Percentiles rank a stretch among this genome's conserved stretches.
phyloP scores from a whole-genome alignment of 2,113 vertebrate genomes.

The Prochilodus magdalenae region DNA sequence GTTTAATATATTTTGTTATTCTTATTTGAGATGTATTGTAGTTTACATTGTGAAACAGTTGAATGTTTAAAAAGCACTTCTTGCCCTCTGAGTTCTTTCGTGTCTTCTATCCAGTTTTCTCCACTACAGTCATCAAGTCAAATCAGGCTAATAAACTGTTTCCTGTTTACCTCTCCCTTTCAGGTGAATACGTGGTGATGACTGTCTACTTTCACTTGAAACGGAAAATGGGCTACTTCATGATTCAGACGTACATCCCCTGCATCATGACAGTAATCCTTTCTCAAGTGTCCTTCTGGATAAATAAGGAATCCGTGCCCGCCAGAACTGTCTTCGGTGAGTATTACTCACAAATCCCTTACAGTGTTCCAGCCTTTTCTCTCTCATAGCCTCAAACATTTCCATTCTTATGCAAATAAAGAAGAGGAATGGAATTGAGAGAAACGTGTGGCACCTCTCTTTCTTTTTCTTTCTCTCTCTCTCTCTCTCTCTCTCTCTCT shows the following conservation, averaged over 20 bases:
- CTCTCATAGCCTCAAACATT: conserved; percentile 36
- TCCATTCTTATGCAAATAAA: conserved; percentile 50
- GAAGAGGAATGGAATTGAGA: not conserved
- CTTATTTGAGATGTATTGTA: not conserved
- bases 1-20: no score
- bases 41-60: not conserved
- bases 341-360: conserved; percentile 66
- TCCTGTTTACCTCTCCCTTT: conserved; percentile 51
- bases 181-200: conserved; percentile 99
- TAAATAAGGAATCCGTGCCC: conserved; percentile 98
- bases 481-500: not conserved
- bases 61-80: not conserved
- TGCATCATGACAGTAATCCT: conserved; percentile 99
- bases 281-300: conserved; percentile 99
- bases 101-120: not conserved
- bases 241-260: conserved; percentile 99
- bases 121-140: not conserved
- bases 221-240: conserved; percentile 99
- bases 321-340: conserved; percentile 98
- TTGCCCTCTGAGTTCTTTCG: not conserved
- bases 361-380: conserved; percentile 41
- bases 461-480: not conserved
- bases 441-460: not conserved
- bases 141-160: conserved; percentile 16
- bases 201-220: conserved; percentile 96